Percentiles rank a stretch among this genome's conserved stretches.
Evolutionary conservation across 2,113 vertebrate species (phyloP).

Genomic region (Hippocampus comes): DNA sequence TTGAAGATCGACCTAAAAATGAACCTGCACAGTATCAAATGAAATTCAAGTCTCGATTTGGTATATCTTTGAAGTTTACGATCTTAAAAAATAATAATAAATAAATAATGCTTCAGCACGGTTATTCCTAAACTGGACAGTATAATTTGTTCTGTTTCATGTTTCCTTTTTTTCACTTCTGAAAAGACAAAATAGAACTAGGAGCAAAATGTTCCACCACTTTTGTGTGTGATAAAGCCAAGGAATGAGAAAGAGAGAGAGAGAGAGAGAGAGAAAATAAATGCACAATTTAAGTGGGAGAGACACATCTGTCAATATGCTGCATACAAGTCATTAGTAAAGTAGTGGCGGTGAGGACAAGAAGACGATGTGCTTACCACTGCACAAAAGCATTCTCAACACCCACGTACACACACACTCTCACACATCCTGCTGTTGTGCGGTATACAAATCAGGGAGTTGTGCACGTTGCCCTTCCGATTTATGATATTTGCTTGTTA

Average conservation of each 20-base stretch:
- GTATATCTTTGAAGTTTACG: not conserved
- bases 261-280: slow-evolving; percentile 12
- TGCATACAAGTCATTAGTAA: slow-evolving; percentile 51
- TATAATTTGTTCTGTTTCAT: not conserved
- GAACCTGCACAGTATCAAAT: not conserved
- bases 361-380: slow-evolving; percentile 46
- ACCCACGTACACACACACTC: not conserved
- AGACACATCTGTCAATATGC: slow-evolving; percentile 50
- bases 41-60: not conserved
- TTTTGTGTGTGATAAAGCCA: slow-evolving; percentile 10
- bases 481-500: not conserved
- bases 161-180: not conserved
- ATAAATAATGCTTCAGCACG: not conserved
- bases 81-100: not conserved
- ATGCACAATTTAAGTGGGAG: slow-evolving; percentile 22
- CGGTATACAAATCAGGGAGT: not conserved
- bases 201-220: not conserved
- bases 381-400: slow-evolving; percentile 24
- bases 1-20: slow-evolving; percentile 4
- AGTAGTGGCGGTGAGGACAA: slow-evolving; percentile 41
- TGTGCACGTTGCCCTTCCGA: not conserved
- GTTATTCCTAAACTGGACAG: not conserved
- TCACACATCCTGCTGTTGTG: not conserved
- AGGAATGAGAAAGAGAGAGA: not conserved
- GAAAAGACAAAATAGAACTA: not conserved